Percentiles rank a stretch among this genome's conserved stretches.
These are phyloP conservation scores for Catharus fuscescens DNA, from an alignment of 2,113 vertebrate genomes.

Conservation along the genomic window DNA sequence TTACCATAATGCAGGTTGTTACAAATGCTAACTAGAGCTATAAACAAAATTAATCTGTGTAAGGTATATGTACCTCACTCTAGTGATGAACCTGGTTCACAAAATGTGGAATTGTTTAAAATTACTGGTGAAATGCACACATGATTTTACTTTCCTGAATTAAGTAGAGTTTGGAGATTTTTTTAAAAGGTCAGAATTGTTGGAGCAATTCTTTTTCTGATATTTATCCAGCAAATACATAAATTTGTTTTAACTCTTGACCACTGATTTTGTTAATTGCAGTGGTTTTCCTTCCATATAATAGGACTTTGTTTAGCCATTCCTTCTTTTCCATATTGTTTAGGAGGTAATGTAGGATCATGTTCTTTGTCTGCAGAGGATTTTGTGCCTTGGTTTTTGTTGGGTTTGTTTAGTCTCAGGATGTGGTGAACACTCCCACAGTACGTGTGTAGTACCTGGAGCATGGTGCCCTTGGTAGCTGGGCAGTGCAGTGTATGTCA, in stretches of 20 bases:
- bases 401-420: not conserved
- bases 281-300: not conserved
- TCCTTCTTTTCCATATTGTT: not conserved
- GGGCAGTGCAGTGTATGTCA: not conserved
- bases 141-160: not conserved
- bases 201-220: not conserved
- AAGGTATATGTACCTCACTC: not conserved
- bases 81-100: not conserved
- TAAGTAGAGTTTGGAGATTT: not conserved
- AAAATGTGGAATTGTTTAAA: not conserved
- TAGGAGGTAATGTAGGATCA: not conserved
- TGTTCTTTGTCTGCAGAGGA: not conserved
- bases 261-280: not conserved
- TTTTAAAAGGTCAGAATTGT: not conserved
- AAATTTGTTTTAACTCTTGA: not conserved
- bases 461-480: constrained; percentile 26
- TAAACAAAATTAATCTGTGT: not conserved
- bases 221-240: not conserved
- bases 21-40: not conserved
- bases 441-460: not conserved
- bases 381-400: not conserved
- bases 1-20: not conserved
- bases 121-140: not conserved
- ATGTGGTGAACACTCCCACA: not conserved
- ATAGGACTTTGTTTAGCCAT: not conserved